Conservation (phyloP, 2,888 invertebrate genomes). For the Buathra laborator region DNA sequence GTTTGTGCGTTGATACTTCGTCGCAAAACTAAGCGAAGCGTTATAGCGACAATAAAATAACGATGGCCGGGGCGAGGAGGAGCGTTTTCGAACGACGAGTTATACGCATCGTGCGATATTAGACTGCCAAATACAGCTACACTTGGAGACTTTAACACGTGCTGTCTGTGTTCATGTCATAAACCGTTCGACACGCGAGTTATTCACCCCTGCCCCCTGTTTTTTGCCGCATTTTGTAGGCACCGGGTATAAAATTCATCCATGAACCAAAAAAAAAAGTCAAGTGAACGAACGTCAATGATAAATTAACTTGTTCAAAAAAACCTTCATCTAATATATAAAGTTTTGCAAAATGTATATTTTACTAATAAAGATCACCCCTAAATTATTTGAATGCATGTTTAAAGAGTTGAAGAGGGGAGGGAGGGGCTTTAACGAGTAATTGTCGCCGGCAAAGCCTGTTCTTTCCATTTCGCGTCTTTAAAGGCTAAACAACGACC, state of each 20-base stretch:
- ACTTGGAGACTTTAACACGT: not conserved
- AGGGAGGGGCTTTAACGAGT: no score
- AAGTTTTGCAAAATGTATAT: no score
- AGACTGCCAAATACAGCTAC: not conserved
- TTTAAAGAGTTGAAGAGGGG: no score
- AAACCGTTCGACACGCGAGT: not conserved
- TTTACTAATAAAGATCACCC: not conserved
- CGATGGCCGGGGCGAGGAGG: not conserved
- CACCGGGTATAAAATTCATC: no score
- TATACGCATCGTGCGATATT: not conserved
- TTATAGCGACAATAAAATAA: slow-evolving; percentile 29
- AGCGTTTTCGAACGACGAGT: not conserved
- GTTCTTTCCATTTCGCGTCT: no score
- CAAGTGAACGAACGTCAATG: no score
- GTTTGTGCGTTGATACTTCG: not conserved
- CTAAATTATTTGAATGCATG: not conserved
- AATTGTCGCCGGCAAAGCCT: no score
- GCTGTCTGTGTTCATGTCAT: no score
- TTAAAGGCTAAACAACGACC: no score
- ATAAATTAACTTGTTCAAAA: no score
- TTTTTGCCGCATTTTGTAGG: not conserved
- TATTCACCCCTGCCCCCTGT: not conserved
- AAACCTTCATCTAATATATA: no score
- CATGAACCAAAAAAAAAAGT: no score
- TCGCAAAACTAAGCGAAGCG: slow-evolving; percentile 3